These are phyloP conservation scores for Nicator chloris DNA, from an alignment of 2,113 vertebrate species.

Conservation along the genomic window DNA sequence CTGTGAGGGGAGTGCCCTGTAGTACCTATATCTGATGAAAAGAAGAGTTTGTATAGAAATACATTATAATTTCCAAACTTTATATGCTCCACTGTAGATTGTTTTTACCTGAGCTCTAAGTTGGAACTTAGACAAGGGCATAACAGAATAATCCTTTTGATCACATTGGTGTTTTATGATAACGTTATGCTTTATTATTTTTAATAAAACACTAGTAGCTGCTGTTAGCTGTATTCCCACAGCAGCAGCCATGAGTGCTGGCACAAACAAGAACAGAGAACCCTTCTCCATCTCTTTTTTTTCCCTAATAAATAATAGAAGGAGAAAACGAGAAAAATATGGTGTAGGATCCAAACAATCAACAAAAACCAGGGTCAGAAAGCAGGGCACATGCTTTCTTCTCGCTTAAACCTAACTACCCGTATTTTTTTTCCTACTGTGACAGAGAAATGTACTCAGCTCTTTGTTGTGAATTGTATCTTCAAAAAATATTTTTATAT, in stretches of 20 bases:
- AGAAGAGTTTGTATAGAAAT: background rate
- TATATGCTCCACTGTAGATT: background rate
- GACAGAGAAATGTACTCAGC: slow-evolving; percentile 23
- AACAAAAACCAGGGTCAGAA: slow-evolving; percentile 27
- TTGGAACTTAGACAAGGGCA: background rate
- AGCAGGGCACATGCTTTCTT: background rate
- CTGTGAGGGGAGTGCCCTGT: background rate
- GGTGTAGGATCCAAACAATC: slow-evolving; percentile 20
- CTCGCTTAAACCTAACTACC: slow-evolving; percentile 22
- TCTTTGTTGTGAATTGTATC: slow-evolving; percentile 25
- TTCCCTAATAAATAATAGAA: slow-evolving; percentile 55
- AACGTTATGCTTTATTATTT: slow-evolving; percentile 54
- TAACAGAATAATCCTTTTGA: slow-evolving; percentile 12
- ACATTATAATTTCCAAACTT: slow-evolving; percentile 1
- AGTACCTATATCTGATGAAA: background rate
- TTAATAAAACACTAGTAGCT: slow-evolving; percentile 46
- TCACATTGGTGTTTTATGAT: slow-evolving; percentile 40
- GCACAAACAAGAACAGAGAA: slow-evolving; percentile 37
- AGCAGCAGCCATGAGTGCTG: background rate
- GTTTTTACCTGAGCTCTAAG: slow-evolving; percentile 9
- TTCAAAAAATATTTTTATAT: slow-evolving; percentile 29
- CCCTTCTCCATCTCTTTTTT: background rate
- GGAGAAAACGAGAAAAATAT: slow-evolving; percentile 35
- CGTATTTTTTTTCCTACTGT: background rate
- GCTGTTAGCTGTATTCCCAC: slow-evolving; percentile 14